Percentiles rank a stretch among this genome's conserved stretches.
These are phyloP conservation scores for Nixonia krombeini DNA, from an alignment of 1,140 invertebrate genomes.

Conservation along the genomic window DNA sequence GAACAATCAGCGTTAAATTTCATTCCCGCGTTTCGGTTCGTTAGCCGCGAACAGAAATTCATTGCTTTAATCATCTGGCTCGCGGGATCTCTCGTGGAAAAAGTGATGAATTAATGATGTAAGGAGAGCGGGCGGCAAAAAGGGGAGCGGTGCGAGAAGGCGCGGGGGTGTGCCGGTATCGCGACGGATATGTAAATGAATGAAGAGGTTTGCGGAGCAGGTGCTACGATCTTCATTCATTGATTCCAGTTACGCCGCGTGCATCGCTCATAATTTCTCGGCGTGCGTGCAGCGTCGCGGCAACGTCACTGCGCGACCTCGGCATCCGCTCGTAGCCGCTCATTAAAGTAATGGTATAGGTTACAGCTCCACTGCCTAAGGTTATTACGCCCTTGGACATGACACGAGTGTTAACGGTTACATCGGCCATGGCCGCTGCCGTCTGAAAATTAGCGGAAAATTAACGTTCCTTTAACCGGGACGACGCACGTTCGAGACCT, in stretches of 20 bases:
- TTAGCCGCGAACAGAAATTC: too few relatives aligned
- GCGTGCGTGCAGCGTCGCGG: constrained; percentile 2
- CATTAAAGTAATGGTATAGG: constrained; percentile 15
- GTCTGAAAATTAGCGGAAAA: not conserved
- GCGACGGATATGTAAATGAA: not conserved
- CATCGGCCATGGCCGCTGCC: not conserved
- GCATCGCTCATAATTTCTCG: not conserved
- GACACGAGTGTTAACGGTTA: not conserved
- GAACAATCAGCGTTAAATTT: too few relatives aligned
- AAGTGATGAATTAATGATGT: too few relatives aligned
- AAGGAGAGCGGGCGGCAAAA: too few relatives aligned
- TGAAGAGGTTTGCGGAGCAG: not conserved
- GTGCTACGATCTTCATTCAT: constrained; percentile 13
- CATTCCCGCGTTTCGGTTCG: too few relatives aligned
- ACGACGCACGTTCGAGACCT: not conserved
- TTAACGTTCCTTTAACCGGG: too few relatives aligned
- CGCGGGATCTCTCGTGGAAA: too few relatives aligned
- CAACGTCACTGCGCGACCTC: constrained; percentile 10
- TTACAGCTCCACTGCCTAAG: not conserved
- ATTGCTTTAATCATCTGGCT: too few relatives aligned
- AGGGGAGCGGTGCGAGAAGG: too few relatives aligned
- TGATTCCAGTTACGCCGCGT: not conserved
- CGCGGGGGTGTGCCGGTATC: too few relatives aligned
- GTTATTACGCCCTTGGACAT: constrained; percentile 3
- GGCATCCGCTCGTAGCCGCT: constrained; percentile 2